These are phyloP conservation scores for Vimba vimba DNA, from an alignment of 2,113 vertebrate genomes.

Conservation along the genomic window DNA sequence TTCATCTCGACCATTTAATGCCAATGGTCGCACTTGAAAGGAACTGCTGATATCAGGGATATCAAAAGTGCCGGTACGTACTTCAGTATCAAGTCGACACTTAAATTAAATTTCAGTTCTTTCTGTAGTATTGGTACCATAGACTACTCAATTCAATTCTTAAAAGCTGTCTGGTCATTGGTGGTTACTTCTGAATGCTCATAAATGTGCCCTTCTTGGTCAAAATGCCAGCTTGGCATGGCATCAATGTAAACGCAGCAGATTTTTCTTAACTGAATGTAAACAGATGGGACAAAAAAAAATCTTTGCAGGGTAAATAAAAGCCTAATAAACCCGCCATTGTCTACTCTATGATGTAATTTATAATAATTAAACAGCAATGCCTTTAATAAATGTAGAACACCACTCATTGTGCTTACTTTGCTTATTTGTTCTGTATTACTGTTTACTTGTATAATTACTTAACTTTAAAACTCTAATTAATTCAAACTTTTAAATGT, in stretches of 20 bases:
- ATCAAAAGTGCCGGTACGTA: neutral
- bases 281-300: neutral
- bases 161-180: neutral
- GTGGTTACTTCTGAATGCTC: neutral
- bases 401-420: neutral
- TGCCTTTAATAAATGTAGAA: neutral
- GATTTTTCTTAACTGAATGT: neutral
- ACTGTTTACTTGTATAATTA: neutral
- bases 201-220: neutral
- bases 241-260: neutral
- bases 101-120: constrained; percentile 2
- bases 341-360: neutral
- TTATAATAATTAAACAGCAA: neutral
- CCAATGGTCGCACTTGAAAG: neutral
- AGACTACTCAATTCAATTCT: neutral
- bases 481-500: constrained; percentile 18
- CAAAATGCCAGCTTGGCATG: neutral
- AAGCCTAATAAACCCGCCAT: neutral
- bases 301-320: neutral
- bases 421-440: neutral
- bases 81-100: neutral
- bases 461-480: neutral
- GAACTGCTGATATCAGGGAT: neutral
- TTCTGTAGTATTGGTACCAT: neutral
- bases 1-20: constrained; percentile 13